Base-by-base conservation (phyloP, 2,888 invertebrate genomes). In the Tachystola acroxantha region DNA sequence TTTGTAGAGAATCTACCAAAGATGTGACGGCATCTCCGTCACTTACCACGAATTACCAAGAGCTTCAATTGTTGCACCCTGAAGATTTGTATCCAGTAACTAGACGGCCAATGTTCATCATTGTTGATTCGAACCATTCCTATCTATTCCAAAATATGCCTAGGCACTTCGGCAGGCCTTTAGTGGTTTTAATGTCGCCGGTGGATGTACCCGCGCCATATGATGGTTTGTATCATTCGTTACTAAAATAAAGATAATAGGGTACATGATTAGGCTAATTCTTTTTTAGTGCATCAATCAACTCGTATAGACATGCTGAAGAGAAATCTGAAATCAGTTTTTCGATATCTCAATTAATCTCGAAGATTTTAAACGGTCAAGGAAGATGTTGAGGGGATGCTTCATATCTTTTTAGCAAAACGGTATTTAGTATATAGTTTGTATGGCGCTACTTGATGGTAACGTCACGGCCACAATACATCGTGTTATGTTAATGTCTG, bases 51-150 rank as follows among this genome's bases (percentile, higher is more conserved):
- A 70, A 64, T 32, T 38, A 46, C 46, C 94, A 92, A 69, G 93
- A 94, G 64, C 89, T 89, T 30, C 92, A 93, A 69, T 93, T 94
- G 71, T 88, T 98, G 48, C 96, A 97, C 75, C 98, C 98, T 19
- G 97, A 96, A 43, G 98, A 98, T 78, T 82, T 98, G 45, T 94
- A 94, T 73, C 95, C 97, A 1, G 98, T 95, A 85, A 96, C 96
- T 10, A 90, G 98, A 55, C 93, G 95, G 63, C 98, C 98, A 20
- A 88, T 98, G 44, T 96, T 98, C 84, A 90, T 98, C 41, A 94
- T 98, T 48, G 93, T 98, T 51, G 98, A 98, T 77, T 97, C 97
- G 49, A 96, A 97, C 85, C 98, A 97, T 86, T 96, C 96, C 64
- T 94, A 93, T 75, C 94, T 95, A 50, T 96, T 96, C 85, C 93